A percentile compares a stretch with the other conserved stretches of the same genome.
Evolutionary conservation across 2,888 invertebrate genomes (phyloP).

Genomic region (Globia sparganii): DNA sequence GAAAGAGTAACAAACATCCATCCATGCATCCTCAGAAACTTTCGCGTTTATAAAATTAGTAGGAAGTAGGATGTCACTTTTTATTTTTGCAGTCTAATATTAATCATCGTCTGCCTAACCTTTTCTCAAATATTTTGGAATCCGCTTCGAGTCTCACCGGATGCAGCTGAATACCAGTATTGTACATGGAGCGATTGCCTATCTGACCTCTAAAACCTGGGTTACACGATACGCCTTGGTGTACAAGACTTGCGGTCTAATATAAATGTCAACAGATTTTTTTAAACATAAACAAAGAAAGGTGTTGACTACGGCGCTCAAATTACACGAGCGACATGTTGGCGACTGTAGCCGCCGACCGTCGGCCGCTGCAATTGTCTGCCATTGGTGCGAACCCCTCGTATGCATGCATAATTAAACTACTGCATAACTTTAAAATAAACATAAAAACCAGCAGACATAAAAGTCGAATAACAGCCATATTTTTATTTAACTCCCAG

Average conservation of each 20-base stretch:
- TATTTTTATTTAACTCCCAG: constrained; percentile 40
- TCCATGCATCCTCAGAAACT: too few relatives aligned
- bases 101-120: background rate
- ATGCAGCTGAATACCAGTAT: background rate
- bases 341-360: background rate
- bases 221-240: background rate
- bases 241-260: background rate
- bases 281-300: too few relatives aligned
- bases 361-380: background rate
- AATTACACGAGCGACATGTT: background rate
- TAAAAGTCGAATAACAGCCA: constrained; percentile 18
- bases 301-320: too few relatives aligned
- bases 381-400: background rate
- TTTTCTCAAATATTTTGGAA: background rate
- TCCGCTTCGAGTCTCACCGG: background rate
- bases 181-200: background rate
- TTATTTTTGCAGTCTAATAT: background rate
- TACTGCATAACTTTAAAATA: background rate
- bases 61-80: background rate
- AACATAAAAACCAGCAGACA: background rate
- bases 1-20: too few relatives aligned
- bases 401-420: background rate
- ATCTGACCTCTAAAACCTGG: too few relatives aligned
- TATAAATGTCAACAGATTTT: background rate
- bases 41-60: too few relatives aligned